Evolutionary conservation across 2,113 vertebrate genomes (phyloP).

Genomic region (Sylvilagus bachmani): DNA sequence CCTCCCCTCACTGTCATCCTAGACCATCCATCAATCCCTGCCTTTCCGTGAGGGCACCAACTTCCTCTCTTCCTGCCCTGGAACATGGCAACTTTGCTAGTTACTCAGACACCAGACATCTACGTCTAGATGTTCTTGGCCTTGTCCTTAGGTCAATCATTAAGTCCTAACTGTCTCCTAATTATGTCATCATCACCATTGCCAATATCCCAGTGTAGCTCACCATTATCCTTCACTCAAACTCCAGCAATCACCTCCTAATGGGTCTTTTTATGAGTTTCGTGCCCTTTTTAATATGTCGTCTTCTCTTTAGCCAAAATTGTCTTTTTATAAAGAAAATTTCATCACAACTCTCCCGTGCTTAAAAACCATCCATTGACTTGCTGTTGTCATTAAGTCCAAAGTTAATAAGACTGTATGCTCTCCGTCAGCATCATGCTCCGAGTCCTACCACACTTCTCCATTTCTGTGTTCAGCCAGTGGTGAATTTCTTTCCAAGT

Average conservation of each 20-base stretch:
- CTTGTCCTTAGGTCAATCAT: background rate
- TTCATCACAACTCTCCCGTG: background rate
- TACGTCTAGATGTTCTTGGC: background rate
- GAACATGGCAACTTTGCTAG: background rate
- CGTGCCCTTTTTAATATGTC: background rate
- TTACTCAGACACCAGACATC: background rate
- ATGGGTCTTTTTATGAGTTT: background rate
- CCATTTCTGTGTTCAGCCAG: background rate
- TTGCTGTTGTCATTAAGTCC: background rate
- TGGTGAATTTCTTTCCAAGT: background rate
- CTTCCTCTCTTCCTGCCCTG: background rate
- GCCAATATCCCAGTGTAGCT: background rate
- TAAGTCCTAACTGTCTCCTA: background rate
- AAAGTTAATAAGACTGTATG: background rate
- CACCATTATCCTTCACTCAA: background rate
- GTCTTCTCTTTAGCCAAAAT: background rate
- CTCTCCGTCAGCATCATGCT: fast-evolving
- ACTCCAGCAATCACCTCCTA: background rate
- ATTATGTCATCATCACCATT: background rate
- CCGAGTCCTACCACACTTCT: background rate
- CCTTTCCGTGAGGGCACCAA: background rate
- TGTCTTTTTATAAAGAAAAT: background rate
- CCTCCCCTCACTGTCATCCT: background rate
- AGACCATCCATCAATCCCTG: background rate
- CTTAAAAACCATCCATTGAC: background rate